Conservation (phyloP, 2,113 vertebrate genomes). For the Corynorhinus townsendii region DNA sequence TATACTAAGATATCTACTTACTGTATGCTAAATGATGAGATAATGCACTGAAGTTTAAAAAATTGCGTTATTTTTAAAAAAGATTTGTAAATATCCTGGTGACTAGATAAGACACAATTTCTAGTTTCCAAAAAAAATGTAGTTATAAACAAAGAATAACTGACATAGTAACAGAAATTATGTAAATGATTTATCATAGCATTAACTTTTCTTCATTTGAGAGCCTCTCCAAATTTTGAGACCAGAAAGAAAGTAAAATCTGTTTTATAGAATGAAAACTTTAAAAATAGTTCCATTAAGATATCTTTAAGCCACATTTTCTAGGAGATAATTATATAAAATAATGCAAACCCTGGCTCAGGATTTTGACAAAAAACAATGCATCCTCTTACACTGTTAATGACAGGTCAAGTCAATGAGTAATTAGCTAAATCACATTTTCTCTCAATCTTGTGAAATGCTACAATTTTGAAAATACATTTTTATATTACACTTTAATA, state of each 20-base stretch:
- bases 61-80: neutral
- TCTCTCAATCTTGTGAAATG: neutral
- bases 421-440: conserved; percentile 10
- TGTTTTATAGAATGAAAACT: neutral
- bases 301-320: neutral
- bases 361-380: conserved; percentile 12
- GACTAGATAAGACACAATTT: neutral
- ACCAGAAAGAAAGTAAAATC: conserved; percentile 19
- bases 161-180: neutral
- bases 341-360: neutral
- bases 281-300: neutral
- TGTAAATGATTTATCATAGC: neutral
- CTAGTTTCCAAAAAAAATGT: neutral
- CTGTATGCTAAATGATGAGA: neutral
- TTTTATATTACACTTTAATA: neutral
- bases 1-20: neutral
- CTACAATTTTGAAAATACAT: neutral
- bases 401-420: neutral
- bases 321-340: neutral
- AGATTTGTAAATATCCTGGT: neutral
- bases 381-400: neutral
- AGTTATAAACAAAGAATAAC: neutral
- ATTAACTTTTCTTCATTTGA: neutral
- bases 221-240: neutral
- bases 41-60: neutral